Conservation (phyloP, 2,113 vertebrate species). For the Chionodraco myersi region DNA sequence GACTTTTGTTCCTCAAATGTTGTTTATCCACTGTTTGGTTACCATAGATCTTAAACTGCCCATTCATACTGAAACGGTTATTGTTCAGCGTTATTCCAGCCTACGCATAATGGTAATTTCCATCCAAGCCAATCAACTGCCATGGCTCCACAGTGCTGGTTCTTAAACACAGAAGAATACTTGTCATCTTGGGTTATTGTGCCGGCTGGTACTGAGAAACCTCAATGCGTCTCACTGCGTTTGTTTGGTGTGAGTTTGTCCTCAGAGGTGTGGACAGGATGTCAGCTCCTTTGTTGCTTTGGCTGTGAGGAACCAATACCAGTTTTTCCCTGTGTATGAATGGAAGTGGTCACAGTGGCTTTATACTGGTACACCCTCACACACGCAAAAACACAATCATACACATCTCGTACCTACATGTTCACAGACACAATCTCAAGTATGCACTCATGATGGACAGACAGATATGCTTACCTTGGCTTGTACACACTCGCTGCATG, state of each 20-base stretch:
- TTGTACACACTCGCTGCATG: neutral
- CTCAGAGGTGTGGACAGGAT: conserved; percentile 42
- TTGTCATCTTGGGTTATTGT: conserved; percentile 51
- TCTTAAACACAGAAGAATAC: conserved; percentile 44
- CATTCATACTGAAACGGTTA: conserved; percentile 52
- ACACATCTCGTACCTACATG: conserved; percentile 6
- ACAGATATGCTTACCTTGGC: conserved; percentile 1
- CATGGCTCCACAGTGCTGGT: conserved; percentile 31
- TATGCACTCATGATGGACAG: conserved; percentile 5
- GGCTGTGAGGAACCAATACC: conserved; percentile 37
- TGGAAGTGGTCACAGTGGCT: conserved; percentile 22
- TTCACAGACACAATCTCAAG: neutral
- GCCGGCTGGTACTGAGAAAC: conserved; percentile 13
- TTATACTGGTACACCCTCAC: neutral
- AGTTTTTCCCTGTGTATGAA: conserved; percentile 25
- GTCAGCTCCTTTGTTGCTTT: conserved; percentile 30
- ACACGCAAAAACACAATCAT: conserved; percentile 7
- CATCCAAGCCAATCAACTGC: conserved; percentile 56
- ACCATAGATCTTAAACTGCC: conserved; percentile 67
- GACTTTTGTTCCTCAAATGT: conserved; percentile 59
- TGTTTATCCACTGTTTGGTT: conserved; percentile 71
- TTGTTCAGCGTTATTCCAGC: conserved; percentile 61
- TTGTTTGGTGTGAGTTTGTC: conserved; percentile 16
- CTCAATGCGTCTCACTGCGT: conserved; percentile 5
- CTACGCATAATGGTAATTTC: conserved; percentile 65